Conservation (phyloP, 2,888 invertebrate species). For the Rhagium mordax region DNA sequence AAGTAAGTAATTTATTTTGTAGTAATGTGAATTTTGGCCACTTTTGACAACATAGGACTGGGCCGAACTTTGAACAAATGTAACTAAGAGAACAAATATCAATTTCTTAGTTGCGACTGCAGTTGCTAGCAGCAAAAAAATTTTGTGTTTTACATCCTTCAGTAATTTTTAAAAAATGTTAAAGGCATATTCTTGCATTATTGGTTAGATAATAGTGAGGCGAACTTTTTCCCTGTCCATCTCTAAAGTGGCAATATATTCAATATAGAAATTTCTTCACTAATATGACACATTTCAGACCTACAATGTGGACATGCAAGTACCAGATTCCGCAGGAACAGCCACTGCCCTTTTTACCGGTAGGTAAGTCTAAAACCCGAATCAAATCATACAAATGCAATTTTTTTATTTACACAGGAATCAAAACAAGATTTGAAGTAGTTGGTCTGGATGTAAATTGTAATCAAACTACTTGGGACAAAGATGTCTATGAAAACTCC, state of each 20-base stretch:
- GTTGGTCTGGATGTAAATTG: slow-evolving; percentile 18
- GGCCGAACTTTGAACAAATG: too few species aligned
- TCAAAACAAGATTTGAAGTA: slow-evolving; percentile 14
- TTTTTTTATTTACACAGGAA: background rate
- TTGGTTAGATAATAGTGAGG: too few species aligned
- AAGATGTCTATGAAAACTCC: slow-evolving; percentile 14
- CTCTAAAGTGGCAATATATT: background rate
- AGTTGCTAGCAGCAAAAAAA: too few species aligned
- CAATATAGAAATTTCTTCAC: too few species aligned
- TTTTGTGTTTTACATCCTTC: too few species aligned
- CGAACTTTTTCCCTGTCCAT: too few species aligned
- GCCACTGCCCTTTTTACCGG: slow-evolving; percentile 27
- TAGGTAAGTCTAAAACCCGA: background rate
- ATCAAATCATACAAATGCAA: background rate
- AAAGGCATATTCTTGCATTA: too few species aligned
- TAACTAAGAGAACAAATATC: too few species aligned
- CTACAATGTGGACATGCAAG: slow-evolving; percentile 26
- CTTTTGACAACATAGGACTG: too few species aligned
- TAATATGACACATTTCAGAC: slow-evolving; percentile 24
- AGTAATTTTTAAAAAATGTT: too few species aligned
- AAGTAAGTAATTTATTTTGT: background rate
- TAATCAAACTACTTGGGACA: slow-evolving; percentile 6
- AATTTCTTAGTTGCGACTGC: too few species aligned
- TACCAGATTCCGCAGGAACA: slow-evolving; percentile 25
- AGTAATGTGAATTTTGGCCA: too few species aligned